These are phyloP conservation scores for Eurois occulta DNA, from an alignment of 2,888 invertebrate genomes.

Conservation along the genomic window DNA sequence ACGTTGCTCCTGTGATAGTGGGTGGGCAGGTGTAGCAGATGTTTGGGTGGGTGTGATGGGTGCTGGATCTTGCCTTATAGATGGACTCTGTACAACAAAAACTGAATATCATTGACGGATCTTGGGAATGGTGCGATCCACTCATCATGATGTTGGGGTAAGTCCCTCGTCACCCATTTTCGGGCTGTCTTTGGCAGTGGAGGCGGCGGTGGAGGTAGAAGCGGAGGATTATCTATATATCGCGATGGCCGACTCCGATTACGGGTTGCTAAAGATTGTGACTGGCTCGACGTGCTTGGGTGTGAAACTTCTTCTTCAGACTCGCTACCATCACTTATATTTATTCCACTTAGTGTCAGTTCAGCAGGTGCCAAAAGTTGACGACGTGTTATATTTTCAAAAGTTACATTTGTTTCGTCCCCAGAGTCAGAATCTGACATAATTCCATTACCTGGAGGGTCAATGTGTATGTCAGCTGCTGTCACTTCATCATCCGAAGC, in stretches of 20 bases:
- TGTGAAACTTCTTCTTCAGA: slow-evolving; percentile 2
- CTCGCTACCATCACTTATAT: slow-evolving; percentile 2
- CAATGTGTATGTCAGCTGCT: slow-evolving; percentile 17
- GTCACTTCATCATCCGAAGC: slow-evolving; percentile 21
- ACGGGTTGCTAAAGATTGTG: neutral
- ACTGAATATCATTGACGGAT: too few species aligned
- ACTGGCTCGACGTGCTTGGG: neutral
- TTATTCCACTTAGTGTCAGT: neutral
- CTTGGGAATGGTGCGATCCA: too few species aligned
- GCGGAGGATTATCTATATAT: neutral
- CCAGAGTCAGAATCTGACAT: slow-evolving; percentile 6
- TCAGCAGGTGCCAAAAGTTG: slow-evolving; percentile 9
- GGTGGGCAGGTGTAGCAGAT: too few species aligned
- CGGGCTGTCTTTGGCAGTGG: too few species aligned
- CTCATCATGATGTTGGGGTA: too few species aligned
- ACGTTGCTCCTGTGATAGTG: too few species aligned
- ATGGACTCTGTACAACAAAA: too few species aligned
- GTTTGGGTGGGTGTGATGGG: too few species aligned
- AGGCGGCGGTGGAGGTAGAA: neutral
- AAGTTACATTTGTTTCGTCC: neutral
- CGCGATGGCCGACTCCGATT: neutral
- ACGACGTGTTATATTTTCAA: slow-evolving; percentile 3
- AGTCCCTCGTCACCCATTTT: too few species aligned
- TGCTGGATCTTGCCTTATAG: too few species aligned
- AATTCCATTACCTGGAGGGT: slow-evolving; percentile 12